Conservation (phyloP, 2,113 vertebrate species). For the Hydrolagus affinis region DNA sequence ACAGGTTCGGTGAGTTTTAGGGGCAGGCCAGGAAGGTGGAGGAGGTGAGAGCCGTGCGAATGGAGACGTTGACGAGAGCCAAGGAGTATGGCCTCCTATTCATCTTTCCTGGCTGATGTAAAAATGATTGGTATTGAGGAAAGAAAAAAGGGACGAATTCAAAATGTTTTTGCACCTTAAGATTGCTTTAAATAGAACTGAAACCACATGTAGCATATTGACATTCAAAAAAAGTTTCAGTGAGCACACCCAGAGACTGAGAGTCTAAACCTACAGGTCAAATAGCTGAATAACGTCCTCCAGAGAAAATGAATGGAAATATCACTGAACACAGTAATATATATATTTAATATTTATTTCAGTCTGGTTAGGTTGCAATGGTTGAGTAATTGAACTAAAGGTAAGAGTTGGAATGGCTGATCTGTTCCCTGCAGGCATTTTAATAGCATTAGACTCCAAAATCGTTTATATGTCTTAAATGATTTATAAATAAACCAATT, state of each 20-base stretch:
- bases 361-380: not conserved
- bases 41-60: too few species aligned
- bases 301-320: constrained; percentile 2
- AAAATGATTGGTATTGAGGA: not conserved
- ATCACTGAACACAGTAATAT: not conserved
- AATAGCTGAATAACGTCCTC: not conserved
- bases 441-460: not conserved
- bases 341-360: not conserved
- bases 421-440: not conserved
- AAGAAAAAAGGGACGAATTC: not conserved
- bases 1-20: too few species aligned
- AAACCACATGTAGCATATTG: not conserved
- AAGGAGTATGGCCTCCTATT: too few species aligned
- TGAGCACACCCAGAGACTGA: not conserved
- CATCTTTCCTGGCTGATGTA: not conserved
- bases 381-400: not conserved
- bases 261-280: not conserved
- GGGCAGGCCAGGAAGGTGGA: too few species aligned
- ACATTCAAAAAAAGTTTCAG: not conserved
- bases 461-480: constrained; percentile 2
- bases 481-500: not conserved
- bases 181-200: not conserved
- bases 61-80: too few species aligned
- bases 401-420: not conserved
- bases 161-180: not conserved